Evolutionary conservation across 2,113 vertebrate genomes (phyloP).

Genomic region (Sceloporus tristichus): DNA sequence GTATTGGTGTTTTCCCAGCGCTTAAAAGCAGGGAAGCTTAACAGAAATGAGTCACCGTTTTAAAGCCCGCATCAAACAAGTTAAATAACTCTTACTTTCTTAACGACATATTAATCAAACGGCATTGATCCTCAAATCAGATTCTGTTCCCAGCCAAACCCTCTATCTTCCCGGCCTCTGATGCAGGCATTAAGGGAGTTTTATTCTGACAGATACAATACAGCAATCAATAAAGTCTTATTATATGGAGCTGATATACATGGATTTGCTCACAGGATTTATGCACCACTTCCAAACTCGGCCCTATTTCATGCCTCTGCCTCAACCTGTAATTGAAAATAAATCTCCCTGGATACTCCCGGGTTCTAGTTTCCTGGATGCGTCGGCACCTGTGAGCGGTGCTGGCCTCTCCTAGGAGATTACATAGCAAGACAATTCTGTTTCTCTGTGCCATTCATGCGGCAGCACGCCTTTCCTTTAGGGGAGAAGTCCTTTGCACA

Average conservation of each 20-base stretch:
- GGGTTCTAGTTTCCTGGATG: slow-evolving; percentile 64
- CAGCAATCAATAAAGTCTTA: slow-evolving; percentile 73
- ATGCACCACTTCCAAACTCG: slow-evolving; percentile 56
- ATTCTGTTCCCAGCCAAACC: slow-evolving; percentile 59
- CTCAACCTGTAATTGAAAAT: slow-evolving; percentile 77
- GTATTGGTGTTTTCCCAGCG: not conserved
- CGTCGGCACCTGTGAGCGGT: slow-evolving; percentile 53
- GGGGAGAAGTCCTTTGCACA: not conserved
- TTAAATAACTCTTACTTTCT: slow-evolving; percentile 75
- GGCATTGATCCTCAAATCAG: slow-evolving; percentile 65
- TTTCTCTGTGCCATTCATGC: rapidly evolving
- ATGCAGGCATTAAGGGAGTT: slow-evolving; percentile 68
- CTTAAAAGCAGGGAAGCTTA: slow-evolving; percentile 48
- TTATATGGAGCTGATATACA: slow-evolving; percentile 71
- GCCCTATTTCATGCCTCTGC: slow-evolving; percentile 68
- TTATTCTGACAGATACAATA: slow-evolving; percentile 76
- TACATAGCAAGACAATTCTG: not conserved
- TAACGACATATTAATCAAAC: slow-evolving; percentile 73
- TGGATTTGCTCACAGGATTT: slow-evolving; percentile 70
- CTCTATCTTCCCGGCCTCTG: slow-evolving; percentile 64
- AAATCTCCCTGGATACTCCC: slow-evolving; percentile 67
- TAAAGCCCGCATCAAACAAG: slow-evolving; percentile 63
- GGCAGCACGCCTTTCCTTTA: not conserved
- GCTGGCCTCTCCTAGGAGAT: slow-evolving; percentile 31
- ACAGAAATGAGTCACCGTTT: slow-evolving; percentile 58